phyloP scores from a whole-genome alignment of 2,113 vertebrate genomes.

The Coptodon rendalli region DNA sequence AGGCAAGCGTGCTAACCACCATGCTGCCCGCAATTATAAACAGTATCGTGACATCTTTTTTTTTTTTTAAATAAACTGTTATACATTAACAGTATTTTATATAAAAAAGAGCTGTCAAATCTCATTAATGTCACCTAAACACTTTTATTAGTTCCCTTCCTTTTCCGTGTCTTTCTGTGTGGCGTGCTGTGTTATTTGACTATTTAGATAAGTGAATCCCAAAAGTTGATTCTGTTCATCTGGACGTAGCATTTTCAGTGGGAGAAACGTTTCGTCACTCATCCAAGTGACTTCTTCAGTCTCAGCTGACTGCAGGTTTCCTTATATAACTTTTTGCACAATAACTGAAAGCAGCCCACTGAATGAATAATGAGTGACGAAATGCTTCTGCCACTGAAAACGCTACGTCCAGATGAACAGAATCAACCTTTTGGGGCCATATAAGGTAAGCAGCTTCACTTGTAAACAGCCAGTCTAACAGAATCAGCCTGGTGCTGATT shows the following conservation, averaged over 20 bases:
- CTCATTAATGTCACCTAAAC: background rate
- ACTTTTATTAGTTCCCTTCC: background rate
- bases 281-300: background rate
- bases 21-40: background rate
- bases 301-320: background rate
- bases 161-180: background rate
- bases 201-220: background rate
- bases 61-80: accelerated
- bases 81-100: background rate
- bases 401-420: background rate
- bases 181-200: background rate
- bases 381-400: background rate
- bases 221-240: background rate
- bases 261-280: background rate
- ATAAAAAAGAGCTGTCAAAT: background rate
- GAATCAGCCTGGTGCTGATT: background rate
- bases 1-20: accelerated
- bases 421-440: background rate
- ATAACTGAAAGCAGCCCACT: background rate
- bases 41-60: accelerated
- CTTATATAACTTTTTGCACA: background rate
- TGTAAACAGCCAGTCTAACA: background rate
- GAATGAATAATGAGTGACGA: background rate
- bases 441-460: background rate
- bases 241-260: background rate